Evolutionary conservation across 2,113 vertebrate species (phyloP), one percentile per base, ranked within the genome.

Genomic region (Coracopsis vasa): DNA sequence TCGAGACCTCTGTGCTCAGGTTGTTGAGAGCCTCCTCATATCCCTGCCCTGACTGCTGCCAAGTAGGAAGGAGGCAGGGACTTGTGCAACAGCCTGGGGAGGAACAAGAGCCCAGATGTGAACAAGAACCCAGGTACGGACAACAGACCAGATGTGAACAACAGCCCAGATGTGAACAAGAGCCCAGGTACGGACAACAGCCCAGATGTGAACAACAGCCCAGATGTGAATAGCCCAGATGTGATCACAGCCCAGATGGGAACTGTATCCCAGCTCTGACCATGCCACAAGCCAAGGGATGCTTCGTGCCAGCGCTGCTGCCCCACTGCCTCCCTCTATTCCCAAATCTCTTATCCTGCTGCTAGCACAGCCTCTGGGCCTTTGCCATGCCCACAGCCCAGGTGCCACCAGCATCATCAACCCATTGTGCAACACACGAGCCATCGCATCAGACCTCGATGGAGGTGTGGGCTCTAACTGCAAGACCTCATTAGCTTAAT

Each of bases 371-470:
- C 25, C 35, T 20, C 44, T 0, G 15, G 7, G 51, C 4, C 11
- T 88, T 58, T 39, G 35, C 42, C 1, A 5, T 84, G 65, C 28
- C 58, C 67, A 8, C n/a, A 7, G 33, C 4, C 53, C 53, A 54
- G 53, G 11, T 33, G 53, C 53, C 60, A 28, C 41, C 13, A 5
- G 72, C 14, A 1, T 14, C 5, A 2, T 44, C 41, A 42, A 44
- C 47, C n/a, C 5, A 3, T 11, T 0, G 4, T 60, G 35, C 50
- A 81, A 79, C 51, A 24, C 0, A 1, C 28, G 45, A 74, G 35
- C 73, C 84, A 56, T 25, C 4, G 1, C 78, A 48, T 0, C 0
- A 67, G 79, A 85, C 37, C 47, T 66, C 62, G 66, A 20, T 0
- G 0, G 37, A 62, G 70, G 42, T 1, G 1, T 39, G 33, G 88